Percentiles rank a stretch among this genome's conserved stretches.
phyloP scores from a whole-genome alignment of 2,888 invertebrate genomes.

The Slavum lentiscoides region DNA sequence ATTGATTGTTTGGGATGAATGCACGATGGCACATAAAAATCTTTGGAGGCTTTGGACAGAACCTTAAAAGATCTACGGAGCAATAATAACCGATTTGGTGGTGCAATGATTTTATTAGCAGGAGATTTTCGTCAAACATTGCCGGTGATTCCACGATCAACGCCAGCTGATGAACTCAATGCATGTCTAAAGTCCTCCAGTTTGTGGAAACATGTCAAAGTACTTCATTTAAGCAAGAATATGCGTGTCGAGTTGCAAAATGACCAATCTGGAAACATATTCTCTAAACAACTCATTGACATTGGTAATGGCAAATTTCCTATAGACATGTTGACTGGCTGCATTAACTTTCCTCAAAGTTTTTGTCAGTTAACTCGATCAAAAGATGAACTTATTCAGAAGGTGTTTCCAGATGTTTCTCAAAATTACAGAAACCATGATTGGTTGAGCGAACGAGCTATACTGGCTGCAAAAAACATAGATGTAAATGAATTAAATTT shows the following conservation, averaged over 20 bases:
- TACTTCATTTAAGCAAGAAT: slow-evolving; percentile 27
- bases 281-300: neutral
- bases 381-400: slow-evolving; percentile 57
- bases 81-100: no score
- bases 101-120: neutral
- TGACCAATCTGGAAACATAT: slow-evolving; percentile 25
- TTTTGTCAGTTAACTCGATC: slow-evolving; percentile 57
- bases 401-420: slow-evolving; percentile 58
- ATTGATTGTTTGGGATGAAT: slow-evolving; percentile 57
- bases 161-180: slow-evolving; percentile 53
- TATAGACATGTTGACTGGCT: slow-evolving; percentile 56
- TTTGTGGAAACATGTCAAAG: slow-evolving; percentile 55
- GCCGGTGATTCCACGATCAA: slow-evolving; percentile 55
- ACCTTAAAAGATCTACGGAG: no score
- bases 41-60: no score
- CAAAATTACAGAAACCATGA: no score
- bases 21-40: slow-evolving; percentile 56
- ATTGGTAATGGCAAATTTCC: slow-evolving; percentile 53
- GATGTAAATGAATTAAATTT: no score
- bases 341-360: slow-evolving; percentile 57
- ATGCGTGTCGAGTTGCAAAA: slow-evolving; percentile 41
- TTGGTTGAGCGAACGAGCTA: no score
- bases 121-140: slow-evolving; percentile 54
- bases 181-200: slow-evolving; percentile 51
- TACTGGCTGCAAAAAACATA: no score